Percentiles rank a stretch among this genome's conserved stretches.
These are phyloP conservation scores for Pyrocephalus nanus DNA, from an alignment of 2,797 vertebrate genomes.

Conservation along the genomic window DNA sequence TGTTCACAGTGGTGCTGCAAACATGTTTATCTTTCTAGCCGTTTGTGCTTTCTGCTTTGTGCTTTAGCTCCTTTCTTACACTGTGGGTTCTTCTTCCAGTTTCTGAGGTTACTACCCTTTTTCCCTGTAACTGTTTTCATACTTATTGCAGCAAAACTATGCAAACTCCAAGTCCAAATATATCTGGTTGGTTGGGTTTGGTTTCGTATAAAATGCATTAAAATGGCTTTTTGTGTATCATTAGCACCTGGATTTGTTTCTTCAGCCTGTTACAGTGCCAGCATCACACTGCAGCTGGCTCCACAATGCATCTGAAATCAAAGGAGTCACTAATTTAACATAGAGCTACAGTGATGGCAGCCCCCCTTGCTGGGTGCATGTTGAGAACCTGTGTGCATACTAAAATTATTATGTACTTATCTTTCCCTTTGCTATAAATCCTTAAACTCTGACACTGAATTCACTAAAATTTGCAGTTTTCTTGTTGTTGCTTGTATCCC, in stretches of 20 bases:
- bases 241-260: not conserved
- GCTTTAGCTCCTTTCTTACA: not conserved
- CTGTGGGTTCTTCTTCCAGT: not conserved
- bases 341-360: not conserved
- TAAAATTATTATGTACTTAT: not conserved
- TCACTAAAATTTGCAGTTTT: not conserved
- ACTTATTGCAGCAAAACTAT: not conserved
- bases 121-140: not conserved
- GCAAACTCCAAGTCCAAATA: not conserved
- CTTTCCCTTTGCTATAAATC: not conserved
- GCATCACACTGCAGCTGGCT: not conserved
- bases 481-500: not conserved
- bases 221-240: not conserved
- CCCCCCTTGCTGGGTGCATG: not conserved
- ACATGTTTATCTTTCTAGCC: not conserved
- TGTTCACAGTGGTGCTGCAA: not conserved
- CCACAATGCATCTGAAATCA: not conserved
- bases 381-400: rapidly evolving
- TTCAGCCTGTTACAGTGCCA: not conserved
- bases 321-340: not conserved
- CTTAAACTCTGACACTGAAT: not conserved
- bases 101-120: not conserved
- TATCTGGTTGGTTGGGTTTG: not conserved
- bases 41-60: not conserved
- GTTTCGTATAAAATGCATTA: not conserved